phyloP scores from a whole-genome alignment of 1,140 invertebrate species.

The Carposina sasakii region DNA sequence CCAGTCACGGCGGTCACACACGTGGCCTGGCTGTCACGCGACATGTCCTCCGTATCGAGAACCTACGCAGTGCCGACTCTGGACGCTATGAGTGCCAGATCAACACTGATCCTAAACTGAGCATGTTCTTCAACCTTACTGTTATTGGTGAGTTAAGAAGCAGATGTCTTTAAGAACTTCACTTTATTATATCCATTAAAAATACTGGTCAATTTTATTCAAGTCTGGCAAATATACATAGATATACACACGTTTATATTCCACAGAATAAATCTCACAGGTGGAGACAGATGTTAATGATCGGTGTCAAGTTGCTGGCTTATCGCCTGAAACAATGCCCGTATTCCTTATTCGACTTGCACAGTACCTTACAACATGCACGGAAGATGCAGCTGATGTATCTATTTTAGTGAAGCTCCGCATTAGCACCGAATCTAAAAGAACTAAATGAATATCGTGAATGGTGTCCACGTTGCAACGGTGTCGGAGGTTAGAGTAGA shows the following conservation, averaged over 20 bases:
- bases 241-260: not conserved
- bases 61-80: constrained; percentile 76
- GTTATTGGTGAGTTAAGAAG: constrained; percentile 74
- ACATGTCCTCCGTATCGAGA: constrained; percentile 78
- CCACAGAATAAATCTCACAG: not conserved
- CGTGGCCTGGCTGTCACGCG: constrained; percentile 65
- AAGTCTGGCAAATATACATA: not conserved
- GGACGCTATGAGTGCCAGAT: constrained; percentile 87
- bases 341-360: no score
- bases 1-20: constrained; percentile 13
- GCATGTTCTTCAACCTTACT: constrained; percentile 77
- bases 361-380: no score
- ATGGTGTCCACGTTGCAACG: no score
- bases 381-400: no score
- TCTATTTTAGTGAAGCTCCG: no score
- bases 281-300: not conserved
- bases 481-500: no score
- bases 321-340: no score
- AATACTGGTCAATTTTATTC: not conserved
- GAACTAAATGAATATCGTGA: no score
- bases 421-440: no score
- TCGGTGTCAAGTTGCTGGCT: no score
- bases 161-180: not conserved
- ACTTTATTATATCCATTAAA: not conserved
- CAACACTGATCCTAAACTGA: constrained; percentile 86